phyloP scores from a whole-genome alignment of 1,140 invertebrate species.

The Whitmania pigra region DNA sequence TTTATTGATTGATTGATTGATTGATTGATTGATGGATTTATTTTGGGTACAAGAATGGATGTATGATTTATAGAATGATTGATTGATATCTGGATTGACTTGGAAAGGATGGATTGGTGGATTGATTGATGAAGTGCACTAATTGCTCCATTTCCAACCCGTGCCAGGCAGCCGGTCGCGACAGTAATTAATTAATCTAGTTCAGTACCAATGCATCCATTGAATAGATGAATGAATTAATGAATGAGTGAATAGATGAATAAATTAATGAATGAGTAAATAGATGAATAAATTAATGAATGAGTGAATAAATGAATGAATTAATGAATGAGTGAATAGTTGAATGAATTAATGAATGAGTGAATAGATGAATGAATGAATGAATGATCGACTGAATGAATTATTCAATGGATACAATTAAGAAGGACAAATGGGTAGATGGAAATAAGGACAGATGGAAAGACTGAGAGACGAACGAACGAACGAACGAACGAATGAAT shows the following conservation, averaged over 20 bases:
- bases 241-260: neutral
- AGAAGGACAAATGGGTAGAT: neutral
- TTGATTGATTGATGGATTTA: too few species aligned
- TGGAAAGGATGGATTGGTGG: neutral
- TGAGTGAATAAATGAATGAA: constrained; percentile 8
- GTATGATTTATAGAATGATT: neutral
- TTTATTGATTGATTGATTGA: too few species aligned
- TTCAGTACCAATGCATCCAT: too few species aligned
- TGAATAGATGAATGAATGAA: neutral
- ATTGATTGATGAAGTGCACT: neutral
- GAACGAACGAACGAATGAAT: neutral
- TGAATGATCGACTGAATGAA: neutral
- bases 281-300: neutral
- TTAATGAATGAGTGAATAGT: neutral
- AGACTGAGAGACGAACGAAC: neutral
- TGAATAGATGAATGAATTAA: neutral
- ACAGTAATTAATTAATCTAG: neutral
- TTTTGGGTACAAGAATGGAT: too few species aligned
- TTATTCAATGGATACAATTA: neutral
- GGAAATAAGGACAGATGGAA: neutral
- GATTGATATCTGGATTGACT: neutral
- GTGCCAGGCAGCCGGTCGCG: neutral
- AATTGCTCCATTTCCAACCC: constrained; percentile 1
- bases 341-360: constrained; percentile 3
- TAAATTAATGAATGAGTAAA: constrained; percentile 6